phyloP scores from a whole-genome alignment of 1,140 invertebrate species.

The Drosophila lini region DNA sequence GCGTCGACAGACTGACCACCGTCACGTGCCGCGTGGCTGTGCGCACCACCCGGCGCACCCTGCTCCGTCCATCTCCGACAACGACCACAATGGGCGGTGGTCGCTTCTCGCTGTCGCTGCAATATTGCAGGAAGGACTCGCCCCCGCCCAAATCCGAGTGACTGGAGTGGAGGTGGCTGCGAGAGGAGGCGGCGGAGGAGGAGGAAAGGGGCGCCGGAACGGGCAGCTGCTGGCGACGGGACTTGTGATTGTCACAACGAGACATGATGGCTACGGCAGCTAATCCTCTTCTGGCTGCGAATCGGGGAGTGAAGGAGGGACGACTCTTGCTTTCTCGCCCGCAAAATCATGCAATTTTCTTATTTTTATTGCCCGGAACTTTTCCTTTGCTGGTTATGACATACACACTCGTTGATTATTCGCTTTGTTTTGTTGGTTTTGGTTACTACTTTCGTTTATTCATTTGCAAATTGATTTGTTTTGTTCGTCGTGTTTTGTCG shows the following conservation, averaged over 20 bases:
- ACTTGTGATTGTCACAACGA: constrained; percentile 51
- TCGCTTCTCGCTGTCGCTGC: constrained; percentile 70
- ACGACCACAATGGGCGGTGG: constrained; percentile 84
- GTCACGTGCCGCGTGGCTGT: constrained; percentile 83
- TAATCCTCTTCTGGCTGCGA: constrained; percentile 35
- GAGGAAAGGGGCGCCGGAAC: constrained; percentile 38
- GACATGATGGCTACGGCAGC: constrained; percentile 47
- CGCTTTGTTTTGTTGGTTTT: constrained; percentile 32
- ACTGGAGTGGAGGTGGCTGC: constrained; percentile 23
- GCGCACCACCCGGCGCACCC: constrained; percentile 81
- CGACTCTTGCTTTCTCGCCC: constrained; percentile 63
- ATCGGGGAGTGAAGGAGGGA: constrained; percentile 23
- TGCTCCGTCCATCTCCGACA: constrained; percentile 82
- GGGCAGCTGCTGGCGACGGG: constrained; percentile 57
- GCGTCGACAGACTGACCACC: constrained; percentile 82
- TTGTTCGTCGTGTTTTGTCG: constrained; percentile 28
- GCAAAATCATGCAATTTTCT: constrained; percentile 51
- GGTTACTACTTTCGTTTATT: constrained; percentile 66
- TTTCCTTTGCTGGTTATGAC: constrained; percentile 26
- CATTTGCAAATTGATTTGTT: constrained; percentile 75
- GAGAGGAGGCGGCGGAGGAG: constrained; percentile 10
- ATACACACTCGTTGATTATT: constrained; percentile 24
- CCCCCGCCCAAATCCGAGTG: constrained; percentile 50
- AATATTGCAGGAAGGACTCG: constrained; percentile 82
- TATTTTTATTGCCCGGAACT: constrained; percentile 22